A percentile compares a stretch with the other conserved stretches of the same genome.
Conservation (phyloP, 2,113 vertebrate genomes). For the Thunnus maccoyii region DNA sequence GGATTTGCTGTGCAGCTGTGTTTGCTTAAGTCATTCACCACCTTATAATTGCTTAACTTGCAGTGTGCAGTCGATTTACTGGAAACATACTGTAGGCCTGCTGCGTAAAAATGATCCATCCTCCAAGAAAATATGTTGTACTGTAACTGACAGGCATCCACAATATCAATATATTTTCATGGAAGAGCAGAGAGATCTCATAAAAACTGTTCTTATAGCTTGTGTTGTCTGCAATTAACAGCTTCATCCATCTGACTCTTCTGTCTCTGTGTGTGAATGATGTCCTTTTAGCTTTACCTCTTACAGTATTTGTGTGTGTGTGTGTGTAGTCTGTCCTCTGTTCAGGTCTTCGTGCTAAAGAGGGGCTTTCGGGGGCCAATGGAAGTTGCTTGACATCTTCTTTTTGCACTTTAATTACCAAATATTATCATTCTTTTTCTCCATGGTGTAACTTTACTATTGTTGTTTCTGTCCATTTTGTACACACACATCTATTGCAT, state of each 20-base stretch:
- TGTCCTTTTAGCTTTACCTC: not conserved
- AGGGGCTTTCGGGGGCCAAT: not conserved
- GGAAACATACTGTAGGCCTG: too few species aligned
- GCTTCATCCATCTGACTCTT: not conserved
- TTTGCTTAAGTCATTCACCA: not conserved
- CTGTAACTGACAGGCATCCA: too few species aligned
- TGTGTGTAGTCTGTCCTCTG: too few species aligned
- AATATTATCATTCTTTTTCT: too few species aligned
- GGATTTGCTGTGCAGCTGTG: not conserved
- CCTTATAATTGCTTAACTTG: not conserved
- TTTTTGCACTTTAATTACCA: too few species aligned
- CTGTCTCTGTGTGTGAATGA: not conserved
- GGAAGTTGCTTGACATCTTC: too few species aligned
- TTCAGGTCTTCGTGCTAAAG: not conserved
- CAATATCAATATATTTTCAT: not conserved
- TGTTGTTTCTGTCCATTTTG: too few species aligned
- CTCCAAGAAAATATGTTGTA: not conserved
- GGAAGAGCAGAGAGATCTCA: not conserved
- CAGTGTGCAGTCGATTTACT: not conserved
- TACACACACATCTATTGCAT: too few species aligned
- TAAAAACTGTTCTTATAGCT: not conserved
- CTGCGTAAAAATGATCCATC: not conserved
- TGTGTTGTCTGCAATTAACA: not conserved
- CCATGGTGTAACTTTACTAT: too few species aligned
- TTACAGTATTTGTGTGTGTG: not conserved